These are phyloP conservation scores for Phalacrocorax brasilianus DNA, from an alignment of 2,113 vertebrate genomes.

Conservation along the genomic window DNA sequence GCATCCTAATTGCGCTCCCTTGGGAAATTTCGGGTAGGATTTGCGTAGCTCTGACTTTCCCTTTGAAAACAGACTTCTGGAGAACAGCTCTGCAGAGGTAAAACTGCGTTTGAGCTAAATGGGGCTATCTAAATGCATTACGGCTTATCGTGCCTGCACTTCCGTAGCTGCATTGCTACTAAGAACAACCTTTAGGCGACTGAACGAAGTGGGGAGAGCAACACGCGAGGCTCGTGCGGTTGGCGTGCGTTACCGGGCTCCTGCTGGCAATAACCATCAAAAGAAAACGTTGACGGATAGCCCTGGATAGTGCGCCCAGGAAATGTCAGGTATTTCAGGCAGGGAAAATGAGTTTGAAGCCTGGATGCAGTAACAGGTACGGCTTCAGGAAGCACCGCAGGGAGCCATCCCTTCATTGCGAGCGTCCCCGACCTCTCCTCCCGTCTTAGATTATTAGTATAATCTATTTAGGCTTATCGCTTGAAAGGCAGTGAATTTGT, in stretches of 20 bases:
- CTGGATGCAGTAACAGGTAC: not conserved
- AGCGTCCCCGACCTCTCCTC: constrained; percentile 38
- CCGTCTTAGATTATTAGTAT: not conserved
- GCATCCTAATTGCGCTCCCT: fast-evolving
- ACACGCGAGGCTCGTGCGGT: not conserved
- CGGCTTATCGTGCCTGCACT: not conserved
- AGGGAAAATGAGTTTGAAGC: not conserved
- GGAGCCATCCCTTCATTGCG: not conserved
- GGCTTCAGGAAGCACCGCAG: not conserved
- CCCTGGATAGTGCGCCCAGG: not conserved
- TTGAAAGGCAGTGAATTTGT: constrained; percentile 13
- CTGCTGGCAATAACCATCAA: constrained; percentile 29
- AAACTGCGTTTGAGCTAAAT: not conserved
- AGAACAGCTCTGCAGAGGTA: not conserved
- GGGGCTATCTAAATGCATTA: not conserved
- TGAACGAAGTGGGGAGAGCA: not conserved
- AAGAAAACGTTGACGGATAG: constrained; percentile 5
- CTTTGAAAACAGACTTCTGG: not conserved
- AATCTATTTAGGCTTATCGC: not conserved
- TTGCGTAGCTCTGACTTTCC: not conserved
- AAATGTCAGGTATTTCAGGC: constrained; percentile 1
- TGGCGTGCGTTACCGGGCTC: not conserved
- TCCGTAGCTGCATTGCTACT: not conserved
- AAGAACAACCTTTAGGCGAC: constrained; percentile 12
- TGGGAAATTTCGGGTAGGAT: not conserved